Conservation (phyloP, 2,113 vertebrate genomes). For the Charina bottae region DNA sequence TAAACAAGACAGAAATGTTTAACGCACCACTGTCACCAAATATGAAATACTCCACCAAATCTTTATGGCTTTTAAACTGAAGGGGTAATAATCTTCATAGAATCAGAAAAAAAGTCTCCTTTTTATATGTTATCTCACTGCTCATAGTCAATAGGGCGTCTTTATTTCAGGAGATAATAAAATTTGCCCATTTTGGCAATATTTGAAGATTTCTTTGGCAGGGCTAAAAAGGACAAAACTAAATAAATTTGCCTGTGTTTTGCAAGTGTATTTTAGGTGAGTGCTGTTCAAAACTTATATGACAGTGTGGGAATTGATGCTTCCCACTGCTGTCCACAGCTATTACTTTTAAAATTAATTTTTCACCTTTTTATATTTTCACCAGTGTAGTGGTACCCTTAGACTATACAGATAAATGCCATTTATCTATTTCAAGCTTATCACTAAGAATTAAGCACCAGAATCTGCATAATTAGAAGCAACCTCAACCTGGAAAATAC, state of each 20-base stretch:
- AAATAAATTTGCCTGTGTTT: not conserved
- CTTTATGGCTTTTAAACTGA: not conserved
- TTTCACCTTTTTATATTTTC: conserved; percentile 41
- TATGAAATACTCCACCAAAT: conserved; percentile 9
- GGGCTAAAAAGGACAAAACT: not conserved
- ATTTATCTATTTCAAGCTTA: conserved; percentile 65
- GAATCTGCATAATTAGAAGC: conserved; percentile 75
- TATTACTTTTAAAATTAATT: conserved; percentile 33
- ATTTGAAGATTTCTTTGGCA: conserved; percentile 6
- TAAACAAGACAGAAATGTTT: not conserved
- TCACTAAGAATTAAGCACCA: conserved; percentile 69
- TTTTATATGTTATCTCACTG: not conserved
- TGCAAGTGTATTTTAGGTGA: conserved; percentile 8
- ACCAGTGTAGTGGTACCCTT: conserved; percentile 44
- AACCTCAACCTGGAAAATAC: conserved; percentile 71
- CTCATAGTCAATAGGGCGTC: conserved; percentile 16
- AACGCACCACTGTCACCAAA: not conserved
- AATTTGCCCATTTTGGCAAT: not conserved
- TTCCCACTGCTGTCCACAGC: not conserved
- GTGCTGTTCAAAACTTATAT: conserved; percentile 15
- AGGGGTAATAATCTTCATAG: not conserved
- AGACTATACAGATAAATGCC: conserved; percentile 36
- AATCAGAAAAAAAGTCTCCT: not conserved
- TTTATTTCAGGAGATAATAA: conserved; percentile 31
- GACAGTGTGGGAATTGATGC: conserved; percentile 1